phyloP scores from a whole-genome alignment of 2,113 vertebrate species.

The Rhabdornis inornatus region DNA sequence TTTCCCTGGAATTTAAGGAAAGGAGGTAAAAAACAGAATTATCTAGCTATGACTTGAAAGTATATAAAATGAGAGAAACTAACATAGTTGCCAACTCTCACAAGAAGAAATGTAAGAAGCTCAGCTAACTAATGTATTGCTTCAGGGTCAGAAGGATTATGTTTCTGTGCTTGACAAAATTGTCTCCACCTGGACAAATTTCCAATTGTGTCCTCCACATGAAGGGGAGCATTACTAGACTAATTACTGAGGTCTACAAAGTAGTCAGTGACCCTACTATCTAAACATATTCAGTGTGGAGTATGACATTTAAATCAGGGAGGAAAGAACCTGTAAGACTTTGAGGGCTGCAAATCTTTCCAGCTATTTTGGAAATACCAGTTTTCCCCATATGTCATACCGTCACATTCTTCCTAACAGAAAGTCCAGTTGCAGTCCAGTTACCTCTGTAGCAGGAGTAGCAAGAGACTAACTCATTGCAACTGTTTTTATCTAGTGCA shows the following conservation, averaged over 20 bases:
- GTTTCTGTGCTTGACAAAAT: conserved; percentile 9
- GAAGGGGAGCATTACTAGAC: not conserved
- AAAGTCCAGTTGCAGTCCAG: not conserved
- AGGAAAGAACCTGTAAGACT: not conserved
- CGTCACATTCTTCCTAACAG: not conserved
- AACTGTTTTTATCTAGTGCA: not conserved
- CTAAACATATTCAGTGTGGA: not conserved
- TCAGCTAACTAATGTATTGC: not conserved
- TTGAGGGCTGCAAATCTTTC: not conserved
- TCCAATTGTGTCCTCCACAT: not conserved
- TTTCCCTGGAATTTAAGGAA: not conserved
- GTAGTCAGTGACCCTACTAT: not conserved
- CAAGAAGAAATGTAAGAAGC: not conserved
- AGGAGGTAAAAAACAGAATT: not conserved
- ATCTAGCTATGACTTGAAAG: not conserved
- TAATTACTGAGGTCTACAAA: conserved; percentile 17
- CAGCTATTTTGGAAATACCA: not conserved
- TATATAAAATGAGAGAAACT: conserved; percentile 2
- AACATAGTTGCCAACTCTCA: not conserved
- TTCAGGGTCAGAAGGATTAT: not conserved
- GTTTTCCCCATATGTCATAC: not conserved
- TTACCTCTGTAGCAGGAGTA: not conserved
- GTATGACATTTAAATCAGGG: not conserved
- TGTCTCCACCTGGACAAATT: conserved; percentile 31
- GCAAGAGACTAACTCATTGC: not conserved